phyloP scores from a whole-genome alignment of 1,140 invertebrate genomes.

The Neuroterus valhalla region DNA sequence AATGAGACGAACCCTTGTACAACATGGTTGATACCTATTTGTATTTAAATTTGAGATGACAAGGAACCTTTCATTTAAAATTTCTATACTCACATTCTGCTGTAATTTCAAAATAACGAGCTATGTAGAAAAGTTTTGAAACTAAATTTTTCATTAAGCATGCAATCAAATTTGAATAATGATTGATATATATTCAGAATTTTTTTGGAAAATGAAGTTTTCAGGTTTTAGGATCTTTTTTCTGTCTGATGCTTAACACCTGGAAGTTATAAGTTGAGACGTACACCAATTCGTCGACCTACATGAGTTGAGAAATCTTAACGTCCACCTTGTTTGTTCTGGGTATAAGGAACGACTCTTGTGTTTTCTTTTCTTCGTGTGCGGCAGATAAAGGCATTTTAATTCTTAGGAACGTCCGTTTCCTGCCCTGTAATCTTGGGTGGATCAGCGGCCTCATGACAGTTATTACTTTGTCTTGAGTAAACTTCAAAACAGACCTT shows the following conservation, averaged over 20 bases:
- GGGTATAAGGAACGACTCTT: background rate
- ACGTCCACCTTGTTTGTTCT: background rate
- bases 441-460: conserved; percentile 16
- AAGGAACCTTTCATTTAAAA: conserved; percentile 27
- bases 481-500: conserved; percentile 15
- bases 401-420: conserved; percentile 28
- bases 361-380: conserved; percentile 8
- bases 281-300: background rate
- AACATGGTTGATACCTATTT: conserved; percentile 21
- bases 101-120: too few relatives aligned
- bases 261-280: background rate
- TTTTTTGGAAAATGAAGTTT: too few relatives aligned
- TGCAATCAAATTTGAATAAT: too few relatives aligned
- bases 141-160: too few relatives aligned
- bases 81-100: background rate
- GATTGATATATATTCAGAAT: too few relatives aligned
- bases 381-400: conserved; percentile 21
- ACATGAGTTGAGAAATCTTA: background rate
- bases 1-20: conserved; percentile 17
- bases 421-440: conserved; percentile 23
- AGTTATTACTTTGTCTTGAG: conserved; percentile 27
- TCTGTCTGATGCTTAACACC: background rate
- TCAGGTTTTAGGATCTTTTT: too few relatives aligned
- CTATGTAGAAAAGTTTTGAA: too few relatives aligned
- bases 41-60: background rate